Percentiles rank a stretch among this genome's conserved stretches.
phyloP scores from a whole-genome alignment of 2,113 vertebrate species.

The Grammomys dolichurus region DNA sequence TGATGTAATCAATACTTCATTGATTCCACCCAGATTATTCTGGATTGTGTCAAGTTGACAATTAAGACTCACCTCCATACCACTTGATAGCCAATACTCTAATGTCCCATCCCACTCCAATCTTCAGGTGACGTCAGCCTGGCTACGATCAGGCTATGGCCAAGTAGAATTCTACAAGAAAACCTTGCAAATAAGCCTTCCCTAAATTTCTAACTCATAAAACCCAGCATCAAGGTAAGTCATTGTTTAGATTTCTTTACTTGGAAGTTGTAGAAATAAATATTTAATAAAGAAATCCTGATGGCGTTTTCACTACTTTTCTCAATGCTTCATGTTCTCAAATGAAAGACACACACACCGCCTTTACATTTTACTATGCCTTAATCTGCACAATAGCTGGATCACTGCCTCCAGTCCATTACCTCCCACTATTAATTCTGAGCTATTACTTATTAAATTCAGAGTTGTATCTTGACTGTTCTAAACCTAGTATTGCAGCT shows the following conservation, averaged over 20 bases:
- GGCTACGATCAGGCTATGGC: neutral
- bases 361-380: too few species aligned
- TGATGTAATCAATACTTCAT: neutral
- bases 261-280: neutral
- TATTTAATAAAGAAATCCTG: too few species aligned
- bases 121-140: neutral
- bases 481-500: too few species aligned
- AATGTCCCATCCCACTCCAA: neutral
- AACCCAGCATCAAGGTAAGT: constrained; percentile 5
- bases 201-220: neutral
- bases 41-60: neutral
- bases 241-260: neutral
- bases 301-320: too few species aligned
- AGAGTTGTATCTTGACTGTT: too few species aligned
- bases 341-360: too few species aligned
- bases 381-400: too few species aligned
- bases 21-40: neutral
- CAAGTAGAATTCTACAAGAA: constrained; percentile 3
- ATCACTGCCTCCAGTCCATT: too few species aligned
- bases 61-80: neutral
- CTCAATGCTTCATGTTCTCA: too few species aligned
- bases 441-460: too few species aligned
- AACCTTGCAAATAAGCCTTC: neutral
- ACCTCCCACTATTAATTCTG: too few species aligned
- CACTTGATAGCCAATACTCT: neutral